These are phyloP conservation scores for Margaritifera margaritifera DNA, from an alignment of 2,888 invertebrate genomes.

Conservation along the genomic window DNA sequence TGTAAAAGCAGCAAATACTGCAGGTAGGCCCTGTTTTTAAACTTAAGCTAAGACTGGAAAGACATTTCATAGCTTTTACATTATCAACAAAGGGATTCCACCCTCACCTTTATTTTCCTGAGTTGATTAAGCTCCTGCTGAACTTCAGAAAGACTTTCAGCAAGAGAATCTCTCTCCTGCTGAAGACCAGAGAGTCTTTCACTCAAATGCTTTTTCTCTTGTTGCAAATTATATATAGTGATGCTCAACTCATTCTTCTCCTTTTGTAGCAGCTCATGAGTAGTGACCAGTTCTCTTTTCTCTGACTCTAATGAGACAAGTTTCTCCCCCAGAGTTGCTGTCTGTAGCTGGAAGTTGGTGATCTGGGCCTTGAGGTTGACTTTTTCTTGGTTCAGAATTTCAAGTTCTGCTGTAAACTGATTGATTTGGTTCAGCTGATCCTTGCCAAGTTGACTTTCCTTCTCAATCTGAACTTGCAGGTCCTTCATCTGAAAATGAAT, in stretches of 20 bases:
- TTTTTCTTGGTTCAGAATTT: slow-evolving; percentile 5
- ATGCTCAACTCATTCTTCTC: slow-evolving; percentile 5
- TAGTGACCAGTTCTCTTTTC: no score
- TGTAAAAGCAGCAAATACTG: no score
- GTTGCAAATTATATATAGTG: slow-evolving; percentile 7
- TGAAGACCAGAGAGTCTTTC: no score
- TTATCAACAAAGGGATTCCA: no score
- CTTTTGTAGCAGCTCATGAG: slow-evolving; percentile 11
- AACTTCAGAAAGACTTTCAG: no score
- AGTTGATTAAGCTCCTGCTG: no score
- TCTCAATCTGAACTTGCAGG: slow-evolving; percentile 7
- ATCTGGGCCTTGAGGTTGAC: not conserved
- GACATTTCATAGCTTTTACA: no score
- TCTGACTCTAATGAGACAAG: no score
- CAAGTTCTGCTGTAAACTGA: slow-evolving; percentile 9
- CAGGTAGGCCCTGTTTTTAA: no score
- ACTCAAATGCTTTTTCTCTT: not conserved
- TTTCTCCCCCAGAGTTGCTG: not conserved
- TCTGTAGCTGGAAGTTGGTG: not conserved
- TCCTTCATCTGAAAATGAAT: slow-evolving; percentile 17
- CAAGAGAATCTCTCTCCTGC: no score
- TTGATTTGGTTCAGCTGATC: slow-evolving; percentile 32
- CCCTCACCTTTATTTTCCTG: no score
- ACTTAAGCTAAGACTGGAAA: no score
- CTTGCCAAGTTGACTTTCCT: slow-evolving; percentile 18